A percentile compares a stretch with the other conserved stretches of the same genome.
Evolutionary conservation across 2,888 invertebrate genomes (phyloP).

Genomic region (Cheilosia impressa): DNA sequence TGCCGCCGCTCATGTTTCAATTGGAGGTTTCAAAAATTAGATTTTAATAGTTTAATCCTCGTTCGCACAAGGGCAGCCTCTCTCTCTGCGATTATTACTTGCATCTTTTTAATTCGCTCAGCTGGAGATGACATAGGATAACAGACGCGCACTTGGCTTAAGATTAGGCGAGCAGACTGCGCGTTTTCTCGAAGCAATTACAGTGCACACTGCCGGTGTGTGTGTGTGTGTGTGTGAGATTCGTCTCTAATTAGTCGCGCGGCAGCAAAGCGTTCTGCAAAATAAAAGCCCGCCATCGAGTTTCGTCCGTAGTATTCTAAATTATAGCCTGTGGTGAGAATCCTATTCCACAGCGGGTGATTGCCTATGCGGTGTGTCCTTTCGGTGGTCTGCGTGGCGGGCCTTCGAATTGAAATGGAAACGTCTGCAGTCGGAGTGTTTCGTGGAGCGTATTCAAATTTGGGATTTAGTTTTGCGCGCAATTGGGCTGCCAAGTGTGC

Average conservation of each 20-base stretch:
- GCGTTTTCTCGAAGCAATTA: constrained; percentile 49
- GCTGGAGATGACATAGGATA: constrained; percentile 71
- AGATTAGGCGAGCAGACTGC: constrained; percentile 11
- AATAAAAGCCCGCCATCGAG: constrained; percentile 14
- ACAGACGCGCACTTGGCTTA: constrained; percentile 12
- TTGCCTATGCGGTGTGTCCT: constrained; percentile 34
- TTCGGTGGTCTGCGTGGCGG: background rate
- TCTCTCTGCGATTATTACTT: constrained; percentile 59
- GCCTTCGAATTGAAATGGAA: constrained; percentile 7
- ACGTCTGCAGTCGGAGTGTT: background rate
- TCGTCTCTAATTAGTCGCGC: constrained; percentile 65
- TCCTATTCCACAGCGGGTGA: constrained; percentile 63
- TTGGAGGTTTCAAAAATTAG: constrained; percentile 65
- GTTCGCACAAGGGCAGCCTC: constrained; percentile 5
- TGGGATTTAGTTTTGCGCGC: constrained; percentile 5
- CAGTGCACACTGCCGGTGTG: background rate
- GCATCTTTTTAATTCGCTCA: constrained; percentile 72
- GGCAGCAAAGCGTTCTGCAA: constrained; percentile 9
- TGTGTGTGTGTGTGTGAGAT: constrained; percentile 39
- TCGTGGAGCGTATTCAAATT: constrained; percentile 4
- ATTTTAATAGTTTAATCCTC: constrained; percentile 69
- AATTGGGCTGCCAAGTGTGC: background rate
- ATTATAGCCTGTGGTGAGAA: constrained; percentile 66
- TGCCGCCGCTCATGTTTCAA: constrained; percentile 61
- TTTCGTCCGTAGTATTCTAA: constrained; percentile 30